phyloP scores from a whole-genome alignment of 1,140 invertebrate species.

The Leptinotarsa lineolata region DNA sequence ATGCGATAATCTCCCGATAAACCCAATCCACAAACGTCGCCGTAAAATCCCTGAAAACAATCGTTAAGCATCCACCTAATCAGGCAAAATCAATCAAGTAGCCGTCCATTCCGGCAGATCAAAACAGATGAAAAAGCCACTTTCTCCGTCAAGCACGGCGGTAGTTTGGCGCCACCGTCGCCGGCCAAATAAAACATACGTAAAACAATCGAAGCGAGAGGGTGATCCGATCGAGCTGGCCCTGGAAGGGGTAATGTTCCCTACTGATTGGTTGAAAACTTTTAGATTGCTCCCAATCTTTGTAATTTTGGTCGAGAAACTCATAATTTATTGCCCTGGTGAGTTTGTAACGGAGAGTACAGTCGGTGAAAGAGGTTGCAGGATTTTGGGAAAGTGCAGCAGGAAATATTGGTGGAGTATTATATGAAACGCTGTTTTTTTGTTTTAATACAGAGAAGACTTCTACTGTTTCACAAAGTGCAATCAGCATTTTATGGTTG shows the following conservation, averaged over 20 bases:
- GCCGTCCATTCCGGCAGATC: slow-evolving; percentile 12
- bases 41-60: slow-evolving; percentile 1
- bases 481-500: too few relatives aligned
- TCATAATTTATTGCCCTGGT: slow-evolving; percentile 53
- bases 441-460: too few relatives aligned
- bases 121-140: slow-evolving; percentile 21
- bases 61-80: background rate
- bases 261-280: slow-evolving; percentile 53
- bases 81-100: slow-evolving; percentile 16
- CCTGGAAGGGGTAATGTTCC: slow-evolving; percentile 39
- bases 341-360: slow-evolving; percentile 38
- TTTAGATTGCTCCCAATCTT: slow-evolving; percentile 54
- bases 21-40: background rate
- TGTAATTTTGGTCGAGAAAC: slow-evolving; percentile 54
- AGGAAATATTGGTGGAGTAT: too few relatives aligned
- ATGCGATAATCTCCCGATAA: background rate
- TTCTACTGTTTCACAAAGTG: too few relatives aligned
- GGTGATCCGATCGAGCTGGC: slow-evolving; percentile 40
- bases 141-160: slow-evolving; percentile 19
- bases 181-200: slow-evolving; percentile 44
- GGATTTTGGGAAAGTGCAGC: too few relatives aligned
- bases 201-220: slow-evolving; percentile 47
- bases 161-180: slow-evolving; percentile 31
- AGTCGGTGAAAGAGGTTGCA: slow-evolving; percentile 31
- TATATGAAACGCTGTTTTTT: too few relatives aligned